Base-by-base conservation (phyloP, 2,797 vertebrate species). In the Falco concolor region DNA sequence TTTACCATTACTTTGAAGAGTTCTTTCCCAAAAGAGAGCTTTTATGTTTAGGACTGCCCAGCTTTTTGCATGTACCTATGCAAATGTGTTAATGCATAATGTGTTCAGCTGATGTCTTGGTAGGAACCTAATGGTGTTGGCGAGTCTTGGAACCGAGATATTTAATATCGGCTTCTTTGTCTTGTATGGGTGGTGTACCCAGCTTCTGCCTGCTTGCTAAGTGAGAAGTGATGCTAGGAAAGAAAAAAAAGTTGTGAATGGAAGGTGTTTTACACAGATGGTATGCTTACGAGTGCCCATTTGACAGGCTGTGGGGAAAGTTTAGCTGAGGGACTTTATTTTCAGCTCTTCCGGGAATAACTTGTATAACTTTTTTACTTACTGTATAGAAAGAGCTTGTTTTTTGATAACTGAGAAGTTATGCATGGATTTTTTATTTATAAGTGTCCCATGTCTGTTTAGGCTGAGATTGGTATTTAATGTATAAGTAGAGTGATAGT, bases 181-280 rank as follows among this genome's bases (percentile, higher is more conserved):
- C 78, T 59, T 44, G 27, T 56, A 44, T 34, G 52, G 36, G 21
- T 77, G 69, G 45, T 53, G n/a, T 56, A 38, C 20, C 53, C 49
- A 44, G 45, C 63, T 78, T 81, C 73, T 95, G 73, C 40, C 24
- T 77, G 76, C 45, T 91, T 80, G 54, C 54, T 27, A 73, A 65
- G 85, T 64, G 91, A 84, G 61, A 68, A 89, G 61, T 65, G 80
- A 50, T 0, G 3, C 49, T 44, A n/a, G 34, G 54, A 60, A 73
- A 42, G 74, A 69, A 91, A 32, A 32, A 32, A 45, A 89, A 53
- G 56, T 83, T 95, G 84, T 95, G 84, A 96, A 84, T 93, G 78
- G 76, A 5, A 92, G 87, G 81, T 80, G 81, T 92, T 90, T 79
- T 83, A 70, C 38, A 19, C 89, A 95, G 95, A 83, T 90, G 86